These are phyloP conservation scores for Willowsia nigromaculata DNA, from an alignment of 2,888 invertebrate genomes.

Conservation along the genomic window DNA sequence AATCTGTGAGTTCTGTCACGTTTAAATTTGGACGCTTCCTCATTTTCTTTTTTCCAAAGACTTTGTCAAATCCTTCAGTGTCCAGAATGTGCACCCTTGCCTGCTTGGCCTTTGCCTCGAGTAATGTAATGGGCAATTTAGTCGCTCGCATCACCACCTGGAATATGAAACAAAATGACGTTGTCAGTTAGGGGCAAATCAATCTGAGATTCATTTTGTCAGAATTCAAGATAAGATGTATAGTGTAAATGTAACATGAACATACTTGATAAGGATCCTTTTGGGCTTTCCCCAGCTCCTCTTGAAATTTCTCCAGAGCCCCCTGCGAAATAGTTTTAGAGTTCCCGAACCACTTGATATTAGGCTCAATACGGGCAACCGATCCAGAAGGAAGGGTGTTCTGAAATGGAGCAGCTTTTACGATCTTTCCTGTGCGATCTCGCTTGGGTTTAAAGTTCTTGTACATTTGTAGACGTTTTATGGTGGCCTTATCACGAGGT, in stretches of 20 bases:
- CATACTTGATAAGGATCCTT: slow-evolving; percentile 94
- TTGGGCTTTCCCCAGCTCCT: slow-evolving; percentile 95
- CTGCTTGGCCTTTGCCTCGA: slow-evolving; percentile 95
- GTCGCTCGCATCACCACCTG: slow-evolving; percentile 97
- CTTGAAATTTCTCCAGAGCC: slow-evolving; percentile 93
- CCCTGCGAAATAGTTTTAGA: slow-evolving; percentile 97
- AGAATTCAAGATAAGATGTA: too few species aligned
- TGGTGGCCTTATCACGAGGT: slow-evolving; percentile 93
- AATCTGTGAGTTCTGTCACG: slow-evolving; percentile 87
- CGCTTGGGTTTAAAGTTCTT: slow-evolving; percentile 97
- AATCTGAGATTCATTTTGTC: neutral
- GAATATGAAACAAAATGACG: too few species aligned
- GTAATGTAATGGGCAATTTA: slow-evolving; percentile 93
- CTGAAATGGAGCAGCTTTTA: slow-evolving; percentile 97
- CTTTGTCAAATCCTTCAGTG: slow-evolving; percentile 95
- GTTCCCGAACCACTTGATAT: slow-evolving; percentile 99
- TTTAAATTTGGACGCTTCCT: slow-evolving; percentile 91
- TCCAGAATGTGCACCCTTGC: slow-evolving; percentile 96
- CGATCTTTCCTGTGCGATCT: slow-evolving; percentile 91
- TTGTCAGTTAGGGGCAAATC: too few species aligned
- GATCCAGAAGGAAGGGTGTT: slow-evolving; percentile 92
- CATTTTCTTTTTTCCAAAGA: slow-evolving; percentile 96
- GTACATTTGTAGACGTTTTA: slow-evolving; percentile 98
- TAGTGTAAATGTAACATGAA: neutral
- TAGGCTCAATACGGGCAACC: slow-evolving; percentile 96